Percentiles rank a stretch among this genome's conserved stretches.
Conservation (phyloP, 2,113 vertebrate genomes). For the Notarius lentiginosus region DNA sequence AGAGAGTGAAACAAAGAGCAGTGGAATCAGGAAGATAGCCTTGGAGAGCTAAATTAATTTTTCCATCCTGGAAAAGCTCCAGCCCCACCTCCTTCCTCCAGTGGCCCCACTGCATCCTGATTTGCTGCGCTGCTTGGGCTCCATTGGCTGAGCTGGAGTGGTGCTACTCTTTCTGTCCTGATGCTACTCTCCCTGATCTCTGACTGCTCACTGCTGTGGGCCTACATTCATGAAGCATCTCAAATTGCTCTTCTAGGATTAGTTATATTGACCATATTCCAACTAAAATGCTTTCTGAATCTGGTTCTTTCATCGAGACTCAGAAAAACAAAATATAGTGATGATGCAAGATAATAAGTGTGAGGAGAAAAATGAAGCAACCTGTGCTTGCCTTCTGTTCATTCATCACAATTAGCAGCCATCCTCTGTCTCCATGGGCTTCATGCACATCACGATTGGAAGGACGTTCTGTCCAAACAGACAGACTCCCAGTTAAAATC, state of each 20-base stretch:
- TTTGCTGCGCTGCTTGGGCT: not conserved
- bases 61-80: conserved; percentile 40
- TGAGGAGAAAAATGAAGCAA: not conserved
- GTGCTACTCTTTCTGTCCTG: conserved; percentile 40
- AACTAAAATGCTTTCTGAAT: not conserved
- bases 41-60: conserved; percentile 45
- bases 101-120: conserved; percentile 21
- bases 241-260: not conserved
- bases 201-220: conserved; percentile 10
- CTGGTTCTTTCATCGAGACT: not conserved
- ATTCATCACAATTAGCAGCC: conserved; percentile 9
- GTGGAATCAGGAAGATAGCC: conserved; percentile 35
- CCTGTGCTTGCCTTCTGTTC: not conserved
- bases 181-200: conserved; percentile 22
- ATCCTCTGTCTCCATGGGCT: conserved; percentile 5
- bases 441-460: not conserved
- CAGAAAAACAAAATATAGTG: not conserved
- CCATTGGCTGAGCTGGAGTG: conserved; percentile 37
- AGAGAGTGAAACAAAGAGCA: conserved; percentile 20
- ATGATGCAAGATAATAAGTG: not conserved
- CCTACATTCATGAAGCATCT: conserved; percentile 27
- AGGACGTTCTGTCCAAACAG: not conserved
- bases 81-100: conserved; percentile 25
- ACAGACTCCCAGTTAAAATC: not conserved
- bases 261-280: not conserved